Evolutionary conservation across 2,797 vertebrate species (phyloP), one percentile per base, ranked within the genome.

Genomic region (Sebastes vulpes): DNA sequence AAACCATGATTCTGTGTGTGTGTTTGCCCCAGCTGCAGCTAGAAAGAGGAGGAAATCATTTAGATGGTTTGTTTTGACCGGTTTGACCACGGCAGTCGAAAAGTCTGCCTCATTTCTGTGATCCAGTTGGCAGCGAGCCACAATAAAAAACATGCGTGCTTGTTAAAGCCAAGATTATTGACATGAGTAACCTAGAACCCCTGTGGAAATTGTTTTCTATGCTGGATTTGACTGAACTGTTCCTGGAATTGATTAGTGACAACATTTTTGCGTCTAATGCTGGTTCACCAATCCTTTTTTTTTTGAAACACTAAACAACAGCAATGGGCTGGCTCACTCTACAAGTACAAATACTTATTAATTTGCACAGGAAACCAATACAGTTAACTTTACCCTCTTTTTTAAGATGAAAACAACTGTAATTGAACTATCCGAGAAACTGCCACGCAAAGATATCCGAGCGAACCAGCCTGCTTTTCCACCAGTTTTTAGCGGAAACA

Each of bases 41-140:
- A 79, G 77, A 71, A 88, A 65, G 75, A 83, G 64, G 82, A 91
- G 89, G 88, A 89, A 91, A 91, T 90, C 71, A 77, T 90, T 92
- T 66, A 46, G 72, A 84, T 81, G 59, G 57, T 78, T 88, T 90
- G 75, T 91, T 91, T 88, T 84, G 77, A 83, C 75, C 10, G 26
- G 56, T 82, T 79, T 69, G 70, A 85, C 72, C 70, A 4, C 10
- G 35, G 35, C 75, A 69, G 71, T 38, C 21, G 5, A 66, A 61
- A 73, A 64, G 75, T 86, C 83, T 65, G 68, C 73, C 14, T 75
- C 66, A 38, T 82, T 69, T 79, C 56, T 81, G 28, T 77, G 81
- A 84, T 79, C 48, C 63, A 52, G 58, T 89, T 89, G 82, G 81
- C 77, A 52, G 74, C n/a, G 29, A 58, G 77, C 79, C 60, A 60